These are phyloP conservation scores for Blastobasis lacticolella DNA, from an alignment of 2,888 invertebrate genomes.

Conservation along the genomic window DNA sequence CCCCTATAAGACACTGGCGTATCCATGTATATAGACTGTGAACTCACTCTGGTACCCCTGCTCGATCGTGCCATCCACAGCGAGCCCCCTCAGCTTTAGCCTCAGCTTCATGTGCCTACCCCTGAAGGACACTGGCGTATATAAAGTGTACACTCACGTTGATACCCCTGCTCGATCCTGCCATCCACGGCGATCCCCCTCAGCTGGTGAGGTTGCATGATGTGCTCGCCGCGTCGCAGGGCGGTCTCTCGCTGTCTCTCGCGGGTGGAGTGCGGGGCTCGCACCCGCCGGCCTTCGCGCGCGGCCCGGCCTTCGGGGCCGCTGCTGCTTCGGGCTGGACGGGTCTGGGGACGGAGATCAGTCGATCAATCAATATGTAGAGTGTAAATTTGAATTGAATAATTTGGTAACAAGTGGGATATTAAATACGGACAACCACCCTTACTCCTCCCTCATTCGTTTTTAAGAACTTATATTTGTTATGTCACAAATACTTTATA, in stretches of 20 bases:
- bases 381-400: no score
- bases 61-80: no score
- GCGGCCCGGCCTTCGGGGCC: conserved; percentile 33
- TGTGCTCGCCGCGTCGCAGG: conserved; percentile 89
- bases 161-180: conserved; percentile 42
- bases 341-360: conserved; percentile 38
- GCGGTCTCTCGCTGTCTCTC: conserved; percentile 90
- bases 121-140: not conserved
- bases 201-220: conserved; percentile 61
- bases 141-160: conserved; percentile 32
- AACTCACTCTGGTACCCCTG: no score
- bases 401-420: no score
- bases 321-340: conserved; percentile 68
- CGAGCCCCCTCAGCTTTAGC: no score
- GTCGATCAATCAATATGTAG: not conserved
- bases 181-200: conserved; percentile 44
- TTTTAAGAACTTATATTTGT: no score
- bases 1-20: no score
- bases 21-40: no score
- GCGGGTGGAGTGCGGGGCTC: conserved; percentile 90
- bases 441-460: no score
- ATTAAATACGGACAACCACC: no score
- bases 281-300: conserved; percentile 75
- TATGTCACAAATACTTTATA: no score
- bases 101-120: no score